Percentiles rank a stretch among this genome's conserved stretches.
Conservation (phyloP, 2,888 invertebrate species). For the Dendrolimus pini region DNA sequence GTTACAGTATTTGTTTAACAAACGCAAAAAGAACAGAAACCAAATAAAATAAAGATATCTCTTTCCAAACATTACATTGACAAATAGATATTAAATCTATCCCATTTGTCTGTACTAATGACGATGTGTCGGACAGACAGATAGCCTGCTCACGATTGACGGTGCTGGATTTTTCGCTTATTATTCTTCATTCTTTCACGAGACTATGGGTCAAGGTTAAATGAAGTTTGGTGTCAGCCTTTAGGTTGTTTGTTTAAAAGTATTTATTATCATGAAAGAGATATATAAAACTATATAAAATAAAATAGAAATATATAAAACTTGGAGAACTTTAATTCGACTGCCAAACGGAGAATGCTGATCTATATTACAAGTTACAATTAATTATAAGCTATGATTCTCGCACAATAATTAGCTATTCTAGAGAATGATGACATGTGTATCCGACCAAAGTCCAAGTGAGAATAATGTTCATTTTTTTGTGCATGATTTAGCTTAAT, state of each 20-base stretch:
- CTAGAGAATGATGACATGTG: too few species aligned
- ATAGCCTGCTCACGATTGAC: constrained; percentile 33
- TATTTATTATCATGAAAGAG: background rate
- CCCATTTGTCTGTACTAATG: constrained; percentile 18
- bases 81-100: background rate
- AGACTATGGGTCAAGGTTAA: constrained; percentile 53
- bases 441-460: too few species aligned
- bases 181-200: constrained; percentile 35
- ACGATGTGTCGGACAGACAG: constrained; percentile 22
- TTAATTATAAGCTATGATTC: too few species aligned
- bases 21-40: background rate
- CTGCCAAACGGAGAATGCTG: too few species aligned
- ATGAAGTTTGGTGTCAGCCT: constrained; percentile 34
- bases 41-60: background rate
- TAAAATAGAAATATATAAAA: too few species aligned
- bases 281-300: too few species aligned
- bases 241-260: constrained; percentile 13
- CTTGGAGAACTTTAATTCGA: too few species aligned
- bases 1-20: background rate
- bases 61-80: background rate
- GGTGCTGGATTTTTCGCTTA: constrained; percentile 52
- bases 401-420: too few species aligned
- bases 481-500: too few species aligned
- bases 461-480: too few species aligned
- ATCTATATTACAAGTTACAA: too few species aligned